Evolutionary conservation across 2,888 invertebrate genomes (phyloP), one percentile per base, ranked within the genome.

Genomic region (Nephrotoma appendiculata): DNA sequence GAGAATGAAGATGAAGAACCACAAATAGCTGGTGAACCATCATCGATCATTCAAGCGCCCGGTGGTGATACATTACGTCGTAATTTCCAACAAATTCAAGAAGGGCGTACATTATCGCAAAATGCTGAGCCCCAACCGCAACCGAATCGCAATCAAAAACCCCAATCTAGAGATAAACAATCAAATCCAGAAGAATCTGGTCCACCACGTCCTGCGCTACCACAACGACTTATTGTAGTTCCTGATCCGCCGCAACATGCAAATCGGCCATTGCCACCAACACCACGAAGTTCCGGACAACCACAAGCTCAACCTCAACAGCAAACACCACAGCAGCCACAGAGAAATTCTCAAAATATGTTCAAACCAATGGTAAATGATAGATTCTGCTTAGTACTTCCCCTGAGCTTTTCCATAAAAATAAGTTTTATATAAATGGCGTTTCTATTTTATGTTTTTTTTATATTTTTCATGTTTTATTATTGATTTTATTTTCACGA

Each of bases 61-160:
- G 97, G 97, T 87, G 99, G 99, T 87, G 98, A 99, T 91, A 99
- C 99, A 11, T 93, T 99, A 88, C 95, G 99, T 84, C 94, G 99
- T 87, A 99, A 99, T 93, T 99, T 99, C 94, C 98, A 98, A 91
- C 98, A 98, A 92, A 98, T 99, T 89, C 99, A 99, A 92, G 98
- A 94, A 90, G 95, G 94, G 86, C 92, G 95, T 87, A 94, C 95
- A 87, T 92, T 94, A 87, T 93, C 93, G 87, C 93, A 92, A 90
- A 91, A 90, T 86, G 93, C 94, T 86, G 94, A 94, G 89, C 93
- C 93, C 85, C 93, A 94, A 87, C 94, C 93, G 15, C 93, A 93
- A 89, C 94, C 94, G 87, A 94, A 94, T 91, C 93, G 94, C 31
- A 92, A 92, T 89, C 92, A 91, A 89, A 91, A 92, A 89, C 91